phyloP scores from a whole-genome alignment of 2,888 invertebrate genomes.

The Polyommatus iphigenia region DNA sequence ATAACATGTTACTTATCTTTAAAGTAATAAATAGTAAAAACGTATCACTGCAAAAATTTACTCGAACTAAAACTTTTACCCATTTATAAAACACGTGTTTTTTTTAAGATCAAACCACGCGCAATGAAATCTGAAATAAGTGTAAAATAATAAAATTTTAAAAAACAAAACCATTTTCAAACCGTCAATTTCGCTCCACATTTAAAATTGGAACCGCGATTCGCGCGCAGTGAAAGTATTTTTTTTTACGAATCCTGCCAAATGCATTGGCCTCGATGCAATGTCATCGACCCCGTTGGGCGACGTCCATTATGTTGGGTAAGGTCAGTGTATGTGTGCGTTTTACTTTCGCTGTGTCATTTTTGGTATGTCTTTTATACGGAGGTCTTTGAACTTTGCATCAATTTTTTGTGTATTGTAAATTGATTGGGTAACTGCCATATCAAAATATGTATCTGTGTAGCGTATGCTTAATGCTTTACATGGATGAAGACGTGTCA shows the following conservation, averaged over 20 bases:
- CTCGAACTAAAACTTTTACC: too few species aligned
- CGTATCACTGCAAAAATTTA: too few species aligned
- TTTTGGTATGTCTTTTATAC: constrained; percentile 43
- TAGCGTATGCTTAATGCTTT: too few species aligned
- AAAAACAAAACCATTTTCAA: neutral
- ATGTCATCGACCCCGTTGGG: constrained; percentile 71
- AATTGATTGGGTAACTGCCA: neutral
- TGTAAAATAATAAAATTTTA: neutral
- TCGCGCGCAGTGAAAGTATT: constrained; percentile 64
- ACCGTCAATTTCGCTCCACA: constrained; percentile 11
- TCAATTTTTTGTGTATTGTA: neutral
- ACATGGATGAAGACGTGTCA: constrained; percentile 32
- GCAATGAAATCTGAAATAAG: neutral
- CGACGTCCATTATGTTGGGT: constrained; percentile 68
- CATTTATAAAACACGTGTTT: too few species aligned
- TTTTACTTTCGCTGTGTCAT: constrained; percentile 65
- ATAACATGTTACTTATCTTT: too few species aligned
- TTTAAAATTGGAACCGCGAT: constrained; percentile 42
- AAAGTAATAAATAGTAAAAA: too few species aligned
- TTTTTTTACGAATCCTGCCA: constrained; percentile 65
- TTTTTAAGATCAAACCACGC: neutral
- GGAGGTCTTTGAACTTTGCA: constrained; percentile 18
- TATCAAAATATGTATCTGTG: too few species aligned
- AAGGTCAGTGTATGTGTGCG: constrained; percentile 66
- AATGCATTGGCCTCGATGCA: constrained; percentile 67